Evolutionary conservation across 2,888 invertebrate genomes (phyloP).

Genomic region (Girardia tigrina): DNA sequence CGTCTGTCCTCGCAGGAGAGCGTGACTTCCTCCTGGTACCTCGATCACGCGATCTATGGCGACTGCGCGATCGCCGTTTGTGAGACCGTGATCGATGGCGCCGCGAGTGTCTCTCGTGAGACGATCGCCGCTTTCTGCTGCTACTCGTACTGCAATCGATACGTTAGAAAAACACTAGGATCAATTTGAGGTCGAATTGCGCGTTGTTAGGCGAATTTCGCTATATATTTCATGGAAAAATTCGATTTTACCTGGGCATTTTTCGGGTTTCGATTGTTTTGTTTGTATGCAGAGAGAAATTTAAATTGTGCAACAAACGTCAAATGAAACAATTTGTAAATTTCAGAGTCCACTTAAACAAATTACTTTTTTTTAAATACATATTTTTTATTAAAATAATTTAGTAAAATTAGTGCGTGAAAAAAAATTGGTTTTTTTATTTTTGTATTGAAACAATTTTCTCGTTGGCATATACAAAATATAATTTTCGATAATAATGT

Average conservation of each 20-base stretch:
- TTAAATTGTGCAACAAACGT: conserved; percentile 6
- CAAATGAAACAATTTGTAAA: background rate
- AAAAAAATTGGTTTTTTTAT: no score
- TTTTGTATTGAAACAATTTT: no score
- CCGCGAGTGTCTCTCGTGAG: background rate
- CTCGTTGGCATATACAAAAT: no score
- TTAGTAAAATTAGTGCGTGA: no score
- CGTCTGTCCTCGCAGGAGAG: background rate
- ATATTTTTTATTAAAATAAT: no score
- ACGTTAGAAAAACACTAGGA: background rate
- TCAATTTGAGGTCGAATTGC: background rate
- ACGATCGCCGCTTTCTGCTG: conserved; percentile 9
- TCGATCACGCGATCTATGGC: background rate
- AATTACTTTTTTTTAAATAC: no score
- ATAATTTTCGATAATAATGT: no score
- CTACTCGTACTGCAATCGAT: background rate
- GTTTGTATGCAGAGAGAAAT: no score
- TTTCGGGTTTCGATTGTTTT: no score
- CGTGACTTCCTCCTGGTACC: background rate
- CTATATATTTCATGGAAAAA: background rate
- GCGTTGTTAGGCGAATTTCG: background rate
- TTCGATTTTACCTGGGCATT: background rate
- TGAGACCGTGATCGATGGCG: background rate
- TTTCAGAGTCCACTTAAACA: background rate
- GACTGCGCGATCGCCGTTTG: background rate